Conservation (phyloP, 1,140 invertebrate genomes). For the Thalassaphorura encarpata region DNA sequence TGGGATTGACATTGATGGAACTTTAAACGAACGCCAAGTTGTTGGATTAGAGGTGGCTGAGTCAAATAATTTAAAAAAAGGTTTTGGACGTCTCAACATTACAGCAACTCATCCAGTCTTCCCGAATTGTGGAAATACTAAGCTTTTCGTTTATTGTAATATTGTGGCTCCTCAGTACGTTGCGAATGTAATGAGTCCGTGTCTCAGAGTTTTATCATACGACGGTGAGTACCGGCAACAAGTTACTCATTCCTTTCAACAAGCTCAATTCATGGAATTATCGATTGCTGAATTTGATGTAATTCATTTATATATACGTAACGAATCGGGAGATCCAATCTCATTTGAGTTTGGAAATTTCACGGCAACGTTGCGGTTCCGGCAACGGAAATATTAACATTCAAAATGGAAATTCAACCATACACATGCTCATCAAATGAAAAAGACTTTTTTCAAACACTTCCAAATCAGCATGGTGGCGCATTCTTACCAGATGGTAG, state of each 20-base stretch:
- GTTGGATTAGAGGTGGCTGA: no score
- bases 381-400: neutral
- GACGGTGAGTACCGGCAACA: neutral
- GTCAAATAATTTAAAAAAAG: neutral
- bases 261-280: constrained; percentile 6
- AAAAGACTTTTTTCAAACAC: neutral
- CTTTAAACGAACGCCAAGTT: no score
- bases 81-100: neutral
- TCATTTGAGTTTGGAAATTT: constrained; percentile 12
- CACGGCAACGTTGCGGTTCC: constrained; percentile 14
- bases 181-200: constrained; percentile 34
- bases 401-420: neutral
- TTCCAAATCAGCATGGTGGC: neutral
- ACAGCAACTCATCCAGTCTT: neutral
- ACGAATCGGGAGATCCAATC: constrained; percentile 4
- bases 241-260: neutral
- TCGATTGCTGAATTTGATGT: neutral
- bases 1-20: neutral
- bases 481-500: neutral
- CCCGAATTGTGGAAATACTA: neutral
- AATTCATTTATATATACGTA: constrained; percentile 11
- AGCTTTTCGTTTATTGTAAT: constrained; percentile 34
- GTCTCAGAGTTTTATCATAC: constrained; percentile 23
- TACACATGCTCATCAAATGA: neutral
- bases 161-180: constrained; percentile 35